phyloP scores from a whole-genome alignment of 2,113 vertebrate genomes.

The Psammodynastes pulverulentus region DNA sequence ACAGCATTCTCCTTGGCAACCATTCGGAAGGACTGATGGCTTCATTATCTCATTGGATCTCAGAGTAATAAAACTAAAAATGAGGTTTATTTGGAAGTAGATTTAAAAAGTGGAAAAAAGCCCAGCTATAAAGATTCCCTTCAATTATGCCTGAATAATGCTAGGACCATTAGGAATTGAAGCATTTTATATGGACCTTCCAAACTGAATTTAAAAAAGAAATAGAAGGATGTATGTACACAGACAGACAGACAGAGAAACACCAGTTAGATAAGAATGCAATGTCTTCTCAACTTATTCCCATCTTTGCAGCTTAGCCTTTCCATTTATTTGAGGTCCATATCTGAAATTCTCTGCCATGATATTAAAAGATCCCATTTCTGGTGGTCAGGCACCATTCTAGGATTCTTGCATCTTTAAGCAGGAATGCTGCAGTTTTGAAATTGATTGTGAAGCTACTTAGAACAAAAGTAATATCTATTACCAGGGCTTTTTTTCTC shows the following conservation, averaged over 20 bases:
- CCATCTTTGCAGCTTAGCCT: neutral
- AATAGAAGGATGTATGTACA: neutral
- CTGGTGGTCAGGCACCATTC: neutral
- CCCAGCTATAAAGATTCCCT: fast-evolving
- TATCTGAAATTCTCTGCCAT: neutral
- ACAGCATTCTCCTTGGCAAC: conserved; percentile 1
- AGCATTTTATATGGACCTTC: neutral
- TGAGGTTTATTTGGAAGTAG: neutral
- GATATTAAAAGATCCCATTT: neutral
- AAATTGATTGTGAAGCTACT: neutral
- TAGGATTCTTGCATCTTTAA: neutral
- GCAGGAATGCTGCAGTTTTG: neutral
- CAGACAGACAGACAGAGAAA: neutral
- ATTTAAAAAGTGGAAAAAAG: neutral
- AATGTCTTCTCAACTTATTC: neutral
- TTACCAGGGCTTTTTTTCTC: too few species aligned
- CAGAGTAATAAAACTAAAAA: conserved; percentile 32
- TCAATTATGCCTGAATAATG: neutral
- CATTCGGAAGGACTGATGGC: neutral
- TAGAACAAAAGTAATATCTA: neutral
- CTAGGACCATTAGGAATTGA: neutral
- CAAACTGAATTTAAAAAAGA: neutral
- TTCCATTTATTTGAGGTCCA: neutral
- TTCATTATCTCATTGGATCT: neutral
- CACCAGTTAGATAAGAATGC: neutral